These are phyloP conservation scores for Ceratitis capitata DNA, from an alignment of 1,140 invertebrate species.

Conservation along the genomic window DNA sequence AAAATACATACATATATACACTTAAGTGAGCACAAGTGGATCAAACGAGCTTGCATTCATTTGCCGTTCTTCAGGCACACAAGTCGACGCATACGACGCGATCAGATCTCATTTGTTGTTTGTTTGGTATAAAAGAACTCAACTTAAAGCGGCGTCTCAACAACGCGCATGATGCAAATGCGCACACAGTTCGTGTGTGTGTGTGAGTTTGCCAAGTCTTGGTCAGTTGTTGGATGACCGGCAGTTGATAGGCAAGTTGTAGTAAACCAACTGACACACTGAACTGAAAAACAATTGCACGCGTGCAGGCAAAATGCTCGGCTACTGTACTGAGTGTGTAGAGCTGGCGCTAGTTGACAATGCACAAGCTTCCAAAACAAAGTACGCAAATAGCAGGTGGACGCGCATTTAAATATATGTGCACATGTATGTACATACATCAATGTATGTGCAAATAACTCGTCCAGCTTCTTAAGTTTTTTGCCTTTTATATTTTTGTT, in stretches of 20 bases:
- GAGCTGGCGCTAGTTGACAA: background rate
- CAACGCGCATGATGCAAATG: background rate
- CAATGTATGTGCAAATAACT: slow-evolving; percentile 30
- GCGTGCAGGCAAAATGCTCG: background rate
- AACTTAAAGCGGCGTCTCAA: background rate
- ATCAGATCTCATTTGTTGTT: slow-evolving; percentile 19
- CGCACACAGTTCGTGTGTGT: too few relatives aligned
- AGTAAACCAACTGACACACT: slow-evolving; percentile 3
- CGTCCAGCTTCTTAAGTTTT: background rate
- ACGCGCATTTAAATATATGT: too few relatives aligned
- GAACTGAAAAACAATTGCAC: background rate
- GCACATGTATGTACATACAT: too few relatives aligned
- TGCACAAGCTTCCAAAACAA: background rate
- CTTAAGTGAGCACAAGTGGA: background rate
- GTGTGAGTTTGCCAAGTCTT: too few relatives aligned
- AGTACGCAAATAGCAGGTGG: slow-evolving; percentile 1
- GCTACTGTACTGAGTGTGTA: background rate
- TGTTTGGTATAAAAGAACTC: background rate
- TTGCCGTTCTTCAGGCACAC: background rate
- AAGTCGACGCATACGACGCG: background rate
- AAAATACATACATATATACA: too few relatives aligned
- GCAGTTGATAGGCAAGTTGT: background rate
- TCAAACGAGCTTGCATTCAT: background rate
- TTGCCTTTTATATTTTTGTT: background rate
- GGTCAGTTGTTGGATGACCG: background rate